phyloP scores from a whole-genome alignment of 2,797 vertebrate species.

The Xerus rutilus region DNA sequence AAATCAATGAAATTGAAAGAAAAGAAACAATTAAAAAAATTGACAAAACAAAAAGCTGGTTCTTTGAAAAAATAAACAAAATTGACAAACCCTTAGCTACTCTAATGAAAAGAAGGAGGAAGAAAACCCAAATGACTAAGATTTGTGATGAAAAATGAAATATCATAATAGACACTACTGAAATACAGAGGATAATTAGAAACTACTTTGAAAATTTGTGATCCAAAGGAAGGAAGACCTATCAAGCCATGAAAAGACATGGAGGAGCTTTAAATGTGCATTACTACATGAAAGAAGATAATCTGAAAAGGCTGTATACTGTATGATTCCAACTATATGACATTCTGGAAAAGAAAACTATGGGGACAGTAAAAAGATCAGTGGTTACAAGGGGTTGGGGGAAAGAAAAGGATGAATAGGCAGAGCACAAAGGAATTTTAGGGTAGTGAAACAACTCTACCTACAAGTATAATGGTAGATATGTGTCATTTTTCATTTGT shows the following conservation, averaged over 20 bases:
- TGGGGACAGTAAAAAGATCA: neutral
- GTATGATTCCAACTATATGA: neutral
- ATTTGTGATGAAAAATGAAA: no score
- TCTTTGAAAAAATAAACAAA: no score
- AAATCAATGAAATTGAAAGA: no score
- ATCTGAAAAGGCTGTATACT: neutral
- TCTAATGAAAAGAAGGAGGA: no score
- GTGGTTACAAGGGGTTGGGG: neutral
- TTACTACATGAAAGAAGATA: neutral
- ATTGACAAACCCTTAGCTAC: no score
- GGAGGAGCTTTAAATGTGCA: neutral
- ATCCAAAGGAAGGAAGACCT: neutral
- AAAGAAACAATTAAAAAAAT: no score
- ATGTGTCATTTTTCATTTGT: neutral
- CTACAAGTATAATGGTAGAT: neutral
- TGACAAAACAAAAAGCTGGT: no score
- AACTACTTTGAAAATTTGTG: no score
- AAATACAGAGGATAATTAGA: no score
- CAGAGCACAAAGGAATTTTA: neutral
- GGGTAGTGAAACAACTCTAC: neutral
- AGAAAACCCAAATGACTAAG: no score
- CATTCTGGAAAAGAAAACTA: neutral
- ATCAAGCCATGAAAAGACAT: neutral
- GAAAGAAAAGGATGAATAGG: neutral
- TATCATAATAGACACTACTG: no score